Base-by-base conservation (phyloP, 2,888 invertebrate genomes). In the Caradrina kadenii region DNA sequence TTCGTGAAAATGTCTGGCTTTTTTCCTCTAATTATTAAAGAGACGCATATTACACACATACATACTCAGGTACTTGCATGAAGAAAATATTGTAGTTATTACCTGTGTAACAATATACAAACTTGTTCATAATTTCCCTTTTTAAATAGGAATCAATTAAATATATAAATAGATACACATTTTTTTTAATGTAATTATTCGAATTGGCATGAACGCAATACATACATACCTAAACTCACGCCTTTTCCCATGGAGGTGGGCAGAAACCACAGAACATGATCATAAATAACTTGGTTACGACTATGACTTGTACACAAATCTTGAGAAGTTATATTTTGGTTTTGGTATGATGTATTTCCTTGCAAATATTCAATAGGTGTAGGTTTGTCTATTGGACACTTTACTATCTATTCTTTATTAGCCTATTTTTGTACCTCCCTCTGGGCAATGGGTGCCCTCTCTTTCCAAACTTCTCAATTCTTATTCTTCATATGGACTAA, bases 231-330 rank as follows among this genome's bases (percentile, higher is more conserved):
- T n/a, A n/a, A n/a, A n/a, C n/a, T n/a, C n/a, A n/a, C n/a, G n/a
- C n/a, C n/a, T n/a, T n/a, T n/a, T n/a, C n/a, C n/a, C n/a, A n/a
- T n/a, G n/a, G n/a, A n/a, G n/a, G n/a, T n/a, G n/a, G n/a, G n/a
- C n/a, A n/a, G n/a, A n/a, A n/a, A n/a, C n/a, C n/a, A n/a, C n/a
- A n/a, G n/a, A n/a, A n/a, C n/a, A 48, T 8, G 31, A 72, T 73
- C 65, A 35, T 72, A 59, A 60, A 66, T 61, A 73, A 67, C 19
- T 66, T 54, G 21, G 59, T 45, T 48, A 10, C 48, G 17, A 68
- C 42, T 61, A 58, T 42, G 21, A 59, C 31, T 61, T 21, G 39
- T 21, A 55, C 54, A 69, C 59, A 75, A 59, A 63, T 69, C 59
- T 63, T 39, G 45, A 48, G 39, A 73, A 65, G 54, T 73, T 13